Evolutionary conservation across 2,113 vertebrate species (phyloP).

Genomic region (Xiphophorus maculatus): DNA sequence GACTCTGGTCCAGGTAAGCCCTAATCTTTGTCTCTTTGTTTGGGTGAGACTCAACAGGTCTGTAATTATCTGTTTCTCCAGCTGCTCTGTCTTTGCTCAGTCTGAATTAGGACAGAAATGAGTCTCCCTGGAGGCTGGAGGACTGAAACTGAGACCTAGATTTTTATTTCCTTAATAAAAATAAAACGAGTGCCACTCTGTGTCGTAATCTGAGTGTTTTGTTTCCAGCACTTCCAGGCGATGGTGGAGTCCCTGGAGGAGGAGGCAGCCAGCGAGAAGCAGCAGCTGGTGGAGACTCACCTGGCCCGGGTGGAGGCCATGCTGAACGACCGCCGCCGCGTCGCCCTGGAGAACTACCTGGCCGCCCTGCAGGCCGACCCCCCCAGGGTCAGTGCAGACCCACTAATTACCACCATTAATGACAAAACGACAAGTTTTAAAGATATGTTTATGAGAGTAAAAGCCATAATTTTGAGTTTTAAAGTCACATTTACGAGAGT

Average conservation of each 20-base stretch:
- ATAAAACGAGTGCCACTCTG: background rate
- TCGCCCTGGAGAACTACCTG: conserved; percentile 95
- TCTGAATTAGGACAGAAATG: conserved; percentile 62
- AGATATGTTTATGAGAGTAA: no score
- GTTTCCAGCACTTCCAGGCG: conserved; percentile 90
- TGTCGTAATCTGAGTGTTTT: conserved; percentile 4
- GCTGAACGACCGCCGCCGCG: conserved; percentile 92
- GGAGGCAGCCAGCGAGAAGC: conserved; percentile 96
- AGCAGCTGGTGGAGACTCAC: conserved; percentile 97
- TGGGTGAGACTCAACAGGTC: conserved; percentile 33
- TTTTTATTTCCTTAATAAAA: background rate
- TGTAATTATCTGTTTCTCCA: conserved; percentile 48
- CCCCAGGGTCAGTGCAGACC: conserved; percentile 78
- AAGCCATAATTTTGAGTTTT: no score
- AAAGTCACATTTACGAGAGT: no score
- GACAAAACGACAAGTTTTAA: no score
- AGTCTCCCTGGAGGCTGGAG: conserved; percentile 45
- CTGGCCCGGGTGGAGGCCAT: conserved; percentile 95
- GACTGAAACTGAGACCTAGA: conserved; percentile 15
- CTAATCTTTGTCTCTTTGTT: conserved; percentile 45
- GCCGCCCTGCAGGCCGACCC: conserved; percentile 93
- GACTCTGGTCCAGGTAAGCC: conserved; percentile 92
- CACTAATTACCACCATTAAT: no score
- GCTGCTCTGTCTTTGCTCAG: conserved; percentile 63
- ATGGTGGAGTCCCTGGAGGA: conserved; percentile 97